Evolutionary conservation across 2,888 invertebrate species (phyloP), one percentile per base, ranked within the genome.

Genomic region (Allygus modestus): DNA sequence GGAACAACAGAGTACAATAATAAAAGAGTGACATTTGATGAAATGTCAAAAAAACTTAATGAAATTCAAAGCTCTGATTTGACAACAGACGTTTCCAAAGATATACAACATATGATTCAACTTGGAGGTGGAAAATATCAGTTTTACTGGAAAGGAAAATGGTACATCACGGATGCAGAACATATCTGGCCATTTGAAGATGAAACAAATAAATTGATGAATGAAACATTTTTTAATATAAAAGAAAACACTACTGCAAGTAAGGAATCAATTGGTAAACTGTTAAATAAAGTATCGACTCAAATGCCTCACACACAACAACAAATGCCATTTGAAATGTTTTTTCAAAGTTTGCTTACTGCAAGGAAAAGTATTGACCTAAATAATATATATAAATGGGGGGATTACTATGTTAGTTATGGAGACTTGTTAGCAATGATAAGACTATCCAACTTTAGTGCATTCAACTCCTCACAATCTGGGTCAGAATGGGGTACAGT

Each of bases 41-140:
- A 31, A 28, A 28, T 65, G 4, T 9, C 26, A 17, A 65, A 20
- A 65, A 31, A 15, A 28, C 7, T 31, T 12, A 31, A 26, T 2
- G 31, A 31, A 20, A 17, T 28, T 31, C 26, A 1, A 31, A 65
- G 31, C 28, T 65, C 31, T 15, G 46, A 46, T 31, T 26, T 17
- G 15, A 12, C 1, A 15, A 12, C 12, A 28, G 2, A 20, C 4
- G 20, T 17, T 20, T 65, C 15, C 15, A 28, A 26, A 28, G 65
- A 28, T 28, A 31, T 65, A 2, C 7, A 65, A 65, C 65, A 65
- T 17, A 41, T 20, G 37, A 41, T 71, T 37, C 5, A 1, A 9
- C 71, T 71, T 20, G 71, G 41, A 20, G 71, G 7, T n/a, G 71
- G 71, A 33, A 71, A 71, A 37, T 41, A 37, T 41, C 71, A 71